Evolutionary conservation across 2,113 vertebrate genomes (phyloP).

Genomic region (Chitala chitala): DNA sequence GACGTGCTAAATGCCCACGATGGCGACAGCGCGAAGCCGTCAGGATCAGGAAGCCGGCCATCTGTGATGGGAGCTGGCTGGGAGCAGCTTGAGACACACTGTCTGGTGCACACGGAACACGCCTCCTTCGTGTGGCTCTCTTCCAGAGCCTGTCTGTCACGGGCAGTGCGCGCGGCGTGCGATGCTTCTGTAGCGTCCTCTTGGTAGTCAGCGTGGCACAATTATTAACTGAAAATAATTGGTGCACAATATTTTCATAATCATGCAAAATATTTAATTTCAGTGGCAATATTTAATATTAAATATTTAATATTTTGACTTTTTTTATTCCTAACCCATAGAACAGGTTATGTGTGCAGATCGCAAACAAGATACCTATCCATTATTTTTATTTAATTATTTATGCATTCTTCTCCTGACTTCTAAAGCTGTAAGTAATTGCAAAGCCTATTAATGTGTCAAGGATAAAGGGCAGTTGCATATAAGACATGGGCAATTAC

Average conservation of each 20-base stretch:
- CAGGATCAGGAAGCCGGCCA: constrained; percentile 53
- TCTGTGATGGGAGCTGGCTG: constrained; percentile 50
- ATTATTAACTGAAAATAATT: not conserved
- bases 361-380: not conserved
- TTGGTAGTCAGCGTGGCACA: too few species aligned
- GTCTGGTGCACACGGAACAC: constrained; percentile 18
- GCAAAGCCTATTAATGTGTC: constrained; percentile 51
- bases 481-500: constrained; percentile 44
- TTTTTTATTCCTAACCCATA: too few species aligned
- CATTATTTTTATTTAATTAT: not conserved
- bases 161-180: too few species aligned
- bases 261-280: not conserved
- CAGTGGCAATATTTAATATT: too few species aligned
- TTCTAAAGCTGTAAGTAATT: constrained; percentile 57
- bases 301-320: too few species aligned
- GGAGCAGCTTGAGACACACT: constrained; percentile 30
- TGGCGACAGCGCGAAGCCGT: constrained; percentile 47
- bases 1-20: constrained; percentile 56
- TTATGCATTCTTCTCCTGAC: not conserved
- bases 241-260: not conserved
- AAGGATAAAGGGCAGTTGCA: constrained; percentile 42
- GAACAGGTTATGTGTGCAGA: not conserved
- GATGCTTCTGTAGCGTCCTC: too few species aligned
- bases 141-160: constrained; percentile 24
- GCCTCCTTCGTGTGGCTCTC: constrained; percentile 32